Evolutionary conservation across 2,113 vertebrate genomes (phyloP).

Genomic region (Suncus etruscus): DNA sequence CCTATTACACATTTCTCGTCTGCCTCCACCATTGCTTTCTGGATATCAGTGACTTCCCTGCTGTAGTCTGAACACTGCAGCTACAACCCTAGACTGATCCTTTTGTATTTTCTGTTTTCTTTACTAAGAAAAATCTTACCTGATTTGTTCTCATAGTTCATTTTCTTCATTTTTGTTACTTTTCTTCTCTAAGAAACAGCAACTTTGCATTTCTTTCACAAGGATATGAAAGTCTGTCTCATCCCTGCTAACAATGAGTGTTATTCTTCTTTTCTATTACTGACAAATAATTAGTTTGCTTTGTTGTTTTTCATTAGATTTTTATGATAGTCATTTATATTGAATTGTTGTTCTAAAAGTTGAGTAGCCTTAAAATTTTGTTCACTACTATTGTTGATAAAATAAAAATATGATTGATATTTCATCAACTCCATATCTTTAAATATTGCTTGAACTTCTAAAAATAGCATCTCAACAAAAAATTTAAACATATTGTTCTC

Average conservation of each 20-base stretch:
- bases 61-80: not conserved
- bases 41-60: not conserved
- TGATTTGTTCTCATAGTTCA: not conserved
- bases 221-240: not conserved
- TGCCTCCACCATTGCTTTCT: not conserved
- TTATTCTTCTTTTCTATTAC: not conserved
- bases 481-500: slow-evolving; percentile 33
- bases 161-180: not conserved
- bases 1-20: not conserved
- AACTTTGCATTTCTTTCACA: not conserved
- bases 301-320: not conserved
- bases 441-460: not conserved
- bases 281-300: not conserved
- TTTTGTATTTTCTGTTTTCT: not conserved
- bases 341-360: slow-evolving; percentile 11
- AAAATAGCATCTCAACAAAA: slow-evolving; percentile 19
- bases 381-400: not conserved
- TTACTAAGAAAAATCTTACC: not conserved
- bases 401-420: not conserved
- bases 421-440: not conserved
- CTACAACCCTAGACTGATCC: accelerated
- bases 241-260: not conserved
- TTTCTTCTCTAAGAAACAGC: not conserved
- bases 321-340: not conserved
- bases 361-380: not conserved